A percentile compares a stretch with the other conserved stretches of the same genome.
Evolutionary conservation across 2,113 vertebrate species (phyloP).

Genomic region (Cottus gobio): DNA sequence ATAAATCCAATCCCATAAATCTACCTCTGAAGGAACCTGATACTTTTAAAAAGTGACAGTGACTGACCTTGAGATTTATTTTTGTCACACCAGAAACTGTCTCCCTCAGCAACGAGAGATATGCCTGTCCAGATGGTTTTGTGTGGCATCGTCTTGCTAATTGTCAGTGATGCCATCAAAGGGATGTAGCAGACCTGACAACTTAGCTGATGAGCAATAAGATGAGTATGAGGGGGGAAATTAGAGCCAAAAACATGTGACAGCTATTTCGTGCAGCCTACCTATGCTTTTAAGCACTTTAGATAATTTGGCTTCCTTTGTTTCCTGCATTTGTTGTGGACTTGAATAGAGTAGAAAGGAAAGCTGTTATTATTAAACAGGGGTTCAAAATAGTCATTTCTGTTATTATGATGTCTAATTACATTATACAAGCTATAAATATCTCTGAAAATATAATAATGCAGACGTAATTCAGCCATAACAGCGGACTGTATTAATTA

Average conservation of each 20-base stretch:
- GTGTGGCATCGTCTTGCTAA: slow-evolving; percentile 86
- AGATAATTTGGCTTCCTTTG: slow-evolving; percentile 59
- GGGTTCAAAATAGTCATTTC: slow-evolving; percentile 46
- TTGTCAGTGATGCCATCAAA: slow-evolving; percentile 88
- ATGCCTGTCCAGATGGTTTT: slow-evolving; percentile 87
- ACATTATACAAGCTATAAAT: slow-evolving; percentile 43
- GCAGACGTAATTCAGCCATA: slow-evolving; percentile 10
- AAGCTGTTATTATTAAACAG: slow-evolving; percentile 46
- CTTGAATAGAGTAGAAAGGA: slow-evolving; percentile 31
- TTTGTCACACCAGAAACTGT: slow-evolving; percentile 83
- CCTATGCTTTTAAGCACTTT: slow-evolving; percentile 69
- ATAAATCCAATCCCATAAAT: slow-evolving; percentile 80
- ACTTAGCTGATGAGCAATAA: slow-evolving; percentile 84
- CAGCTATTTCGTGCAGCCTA: slow-evolving; percentile 70
- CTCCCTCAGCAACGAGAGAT: slow-evolving; percentile 83
- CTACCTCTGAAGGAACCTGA: slow-evolving; percentile 78
- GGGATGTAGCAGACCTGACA: slow-evolving; percentile 85
- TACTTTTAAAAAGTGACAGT: slow-evolving; percentile 82
- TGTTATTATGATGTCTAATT: slow-evolving; percentile 59
- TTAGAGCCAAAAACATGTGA: slow-evolving; percentile 74
- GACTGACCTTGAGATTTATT: slow-evolving; percentile 86
- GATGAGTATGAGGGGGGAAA: slow-evolving; percentile 72
- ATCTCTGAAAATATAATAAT: slow-evolving; percentile 22
- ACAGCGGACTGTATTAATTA: slow-evolving; percentile 19
- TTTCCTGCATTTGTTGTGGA: slow-evolving; percentile 51